Percentiles rank a stretch among this genome's conserved stretches.
Conservation (phyloP, 2,888 invertebrate genomes). For the Heliconius hortense region DNA sequence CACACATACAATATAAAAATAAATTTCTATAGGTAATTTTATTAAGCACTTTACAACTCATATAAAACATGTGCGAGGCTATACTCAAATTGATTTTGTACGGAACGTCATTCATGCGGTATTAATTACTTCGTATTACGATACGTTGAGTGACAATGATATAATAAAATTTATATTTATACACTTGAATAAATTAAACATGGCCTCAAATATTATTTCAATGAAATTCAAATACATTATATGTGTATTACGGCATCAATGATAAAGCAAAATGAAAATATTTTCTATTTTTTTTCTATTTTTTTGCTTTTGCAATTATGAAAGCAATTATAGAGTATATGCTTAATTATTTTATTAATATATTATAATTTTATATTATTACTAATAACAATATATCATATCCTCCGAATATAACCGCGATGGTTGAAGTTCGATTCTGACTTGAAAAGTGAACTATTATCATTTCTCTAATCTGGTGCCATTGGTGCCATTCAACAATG, state of each 20-base stretch:
- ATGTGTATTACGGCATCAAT: background rate
- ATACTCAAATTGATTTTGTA: slow-evolving; percentile 30
- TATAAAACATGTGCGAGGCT: slow-evolving; percentile 15
- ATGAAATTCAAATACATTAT: background rate
- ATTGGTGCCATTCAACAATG: too few species aligned
- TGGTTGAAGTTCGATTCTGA: too few species aligned
- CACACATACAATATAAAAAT: background rate
- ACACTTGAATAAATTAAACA: slow-evolving; percentile 37
- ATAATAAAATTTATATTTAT: slow-evolving; percentile 33
- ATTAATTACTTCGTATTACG: slow-evolving; percentile 37
- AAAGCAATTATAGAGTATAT: background rate
- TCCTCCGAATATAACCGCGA: too few species aligned
- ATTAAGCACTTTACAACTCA: background rate
- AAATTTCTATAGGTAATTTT: slow-evolving; percentile 1
- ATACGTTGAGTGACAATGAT: slow-evolving; percentile 36
- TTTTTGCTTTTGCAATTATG: background rate
- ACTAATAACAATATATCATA: too few species aligned
- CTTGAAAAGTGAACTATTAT: too few species aligned
- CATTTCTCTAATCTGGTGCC: too few species aligned
- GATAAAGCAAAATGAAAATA: too few species aligned
- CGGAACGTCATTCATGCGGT: slow-evolving; percentile 39
- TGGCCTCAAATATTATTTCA: background rate
- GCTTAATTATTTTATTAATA: too few species aligned
- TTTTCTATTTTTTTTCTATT: background rate
- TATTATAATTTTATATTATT: too few species aligned